These are phyloP conservation scores for Sceliomorpha sp. DNA, from an alignment of 2,888 invertebrate species.

Conservation along the genomic window DNA sequence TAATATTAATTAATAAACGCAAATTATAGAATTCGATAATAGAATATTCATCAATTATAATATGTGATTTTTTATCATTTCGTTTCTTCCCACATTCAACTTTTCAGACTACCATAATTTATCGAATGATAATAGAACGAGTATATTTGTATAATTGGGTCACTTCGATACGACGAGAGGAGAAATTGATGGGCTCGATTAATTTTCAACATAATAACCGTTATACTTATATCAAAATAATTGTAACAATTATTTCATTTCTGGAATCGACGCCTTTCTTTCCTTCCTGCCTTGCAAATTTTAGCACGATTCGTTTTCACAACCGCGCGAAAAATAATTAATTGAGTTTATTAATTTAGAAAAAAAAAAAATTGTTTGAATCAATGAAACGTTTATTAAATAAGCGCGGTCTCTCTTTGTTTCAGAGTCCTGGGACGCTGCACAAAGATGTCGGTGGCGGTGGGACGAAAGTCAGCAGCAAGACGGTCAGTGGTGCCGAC, in stretches of 20 bases:
- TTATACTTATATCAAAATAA: background rate
- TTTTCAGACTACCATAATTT: slow-evolving; percentile 12
- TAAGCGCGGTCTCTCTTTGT: slow-evolving; percentile 49
- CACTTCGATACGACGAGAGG: background rate
- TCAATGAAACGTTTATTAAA: slow-evolving; percentile 1
- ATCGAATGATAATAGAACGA: slow-evolving; percentile 32
- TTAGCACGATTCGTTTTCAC: too few relatives aligned
- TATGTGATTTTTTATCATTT: slow-evolving; percentile 5
- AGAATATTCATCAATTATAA: slow-evolving; percentile 27
- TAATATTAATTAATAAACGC: too few relatives aligned
- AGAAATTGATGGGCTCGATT: too few relatives aligned
- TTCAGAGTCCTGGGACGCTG: slow-evolving; percentile 79
- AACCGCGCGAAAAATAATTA: too few relatives aligned
- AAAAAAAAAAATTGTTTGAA: too few relatives aligned
- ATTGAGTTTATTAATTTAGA: slow-evolving; percentile 5
- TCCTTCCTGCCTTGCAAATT: too few relatives aligned
- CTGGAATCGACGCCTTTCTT: too few relatives aligned
- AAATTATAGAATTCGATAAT: slow-evolving; percentile 13
- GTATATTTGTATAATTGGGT: slow-evolving; percentile 31
- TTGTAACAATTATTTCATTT: too few relatives aligned
- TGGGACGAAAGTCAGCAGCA: slow-evolving; percentile 77
- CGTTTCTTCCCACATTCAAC: slow-evolving; percentile 11
- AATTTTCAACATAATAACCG: too few relatives aligned
- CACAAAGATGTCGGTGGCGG: slow-evolving; percentile 79
- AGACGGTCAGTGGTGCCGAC: slow-evolving; percentile 76